These are phyloP conservation scores for Cepaea nemoralis DNA, from an alignment of 1,140 invertebrate species.

Conservation along the genomic window DNA sequence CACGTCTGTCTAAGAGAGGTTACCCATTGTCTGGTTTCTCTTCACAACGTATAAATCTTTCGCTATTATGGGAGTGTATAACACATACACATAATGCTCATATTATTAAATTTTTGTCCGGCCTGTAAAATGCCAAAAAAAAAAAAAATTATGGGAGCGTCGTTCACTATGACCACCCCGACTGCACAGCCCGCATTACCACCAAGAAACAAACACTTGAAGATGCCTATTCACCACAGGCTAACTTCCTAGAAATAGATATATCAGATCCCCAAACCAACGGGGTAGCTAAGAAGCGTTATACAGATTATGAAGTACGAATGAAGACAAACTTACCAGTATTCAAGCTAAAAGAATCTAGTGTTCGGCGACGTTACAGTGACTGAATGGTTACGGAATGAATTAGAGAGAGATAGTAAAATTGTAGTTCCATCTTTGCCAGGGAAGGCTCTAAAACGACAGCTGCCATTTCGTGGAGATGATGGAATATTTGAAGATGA, in stretches of 20 bases:
- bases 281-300: constrained; percentile 93
- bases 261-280: constrained; percentile 97
- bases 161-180: constrained; percentile 45
- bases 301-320: constrained; percentile 99
- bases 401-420: constrained; percentile 99
- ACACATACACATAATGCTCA: too few relatives aligned
- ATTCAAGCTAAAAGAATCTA: constrained; percentile 99
- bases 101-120: too few relatives aligned
- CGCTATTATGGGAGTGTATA: too few relatives aligned
- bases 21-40: too few relatives aligned
- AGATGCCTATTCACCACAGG: constrained; percentile 98
- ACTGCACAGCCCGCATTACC: constrained; percentile 91
- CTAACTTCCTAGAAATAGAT: constrained; percentile 99
- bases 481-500: constrained; percentile 99
- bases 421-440: constrained; percentile 98
- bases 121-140: too few relatives aligned
- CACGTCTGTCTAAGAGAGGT: too few relatives aligned
- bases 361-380: constrained; percentile 95
- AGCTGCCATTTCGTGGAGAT: constrained; percentile 96
- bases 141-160: too few relatives aligned
- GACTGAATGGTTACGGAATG: constrained; percentile 99
- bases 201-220: constrained; percentile 99
- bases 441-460: constrained; percentile 97
- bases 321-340: constrained; percentile 99
- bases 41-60: too few relatives aligned